Percentiles rank a stretch among this genome's conserved stretches.
Conservation (phyloP, 2,113 vertebrate species). For the Rhabdornis inornatus region DNA sequence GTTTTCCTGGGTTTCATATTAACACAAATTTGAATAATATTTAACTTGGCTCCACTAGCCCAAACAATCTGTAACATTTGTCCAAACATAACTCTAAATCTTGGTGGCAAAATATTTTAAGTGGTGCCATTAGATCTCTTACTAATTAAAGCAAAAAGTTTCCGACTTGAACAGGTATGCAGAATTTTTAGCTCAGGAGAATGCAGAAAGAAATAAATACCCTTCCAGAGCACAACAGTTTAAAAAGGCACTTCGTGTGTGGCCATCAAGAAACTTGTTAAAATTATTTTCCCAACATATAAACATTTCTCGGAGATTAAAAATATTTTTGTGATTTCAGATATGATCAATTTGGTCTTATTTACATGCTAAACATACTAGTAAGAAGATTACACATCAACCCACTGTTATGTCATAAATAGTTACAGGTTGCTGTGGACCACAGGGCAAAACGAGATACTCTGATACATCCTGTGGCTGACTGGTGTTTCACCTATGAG, state of each 20-base stretch:
- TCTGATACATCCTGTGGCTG: background rate
- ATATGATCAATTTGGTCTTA: background rate
- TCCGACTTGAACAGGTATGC: background rate
- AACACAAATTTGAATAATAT: conserved; percentile 42
- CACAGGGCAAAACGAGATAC: background rate
- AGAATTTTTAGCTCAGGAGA: background rate
- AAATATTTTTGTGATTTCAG: background rate
- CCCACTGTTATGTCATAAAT: background rate
- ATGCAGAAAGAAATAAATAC: background rate
- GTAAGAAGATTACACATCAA: background rate
- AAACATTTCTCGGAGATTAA: background rate
- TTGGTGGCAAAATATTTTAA: conserved; percentile 27
- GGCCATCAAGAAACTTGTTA: background rate
- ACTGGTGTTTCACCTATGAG: background rate
- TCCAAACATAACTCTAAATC: conserved; percentile 1
- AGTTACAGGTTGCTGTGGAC: background rate
- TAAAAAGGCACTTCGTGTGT: background rate
- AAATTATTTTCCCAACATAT: background rate
- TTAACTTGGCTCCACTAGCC: conserved; percentile 34
- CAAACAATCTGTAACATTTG: conserved; percentile 34
- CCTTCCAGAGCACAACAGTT: background rate
- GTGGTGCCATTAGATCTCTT: background rate
- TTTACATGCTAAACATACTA: background rate
- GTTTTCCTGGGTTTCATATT: conserved; percentile 14
- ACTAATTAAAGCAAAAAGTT: conserved; percentile 18